These are phyloP conservation scores for Emydoidea blandingii DNA, from an alignment of 2,797 vertebrate genomes.

Conservation along the genomic window DNA sequence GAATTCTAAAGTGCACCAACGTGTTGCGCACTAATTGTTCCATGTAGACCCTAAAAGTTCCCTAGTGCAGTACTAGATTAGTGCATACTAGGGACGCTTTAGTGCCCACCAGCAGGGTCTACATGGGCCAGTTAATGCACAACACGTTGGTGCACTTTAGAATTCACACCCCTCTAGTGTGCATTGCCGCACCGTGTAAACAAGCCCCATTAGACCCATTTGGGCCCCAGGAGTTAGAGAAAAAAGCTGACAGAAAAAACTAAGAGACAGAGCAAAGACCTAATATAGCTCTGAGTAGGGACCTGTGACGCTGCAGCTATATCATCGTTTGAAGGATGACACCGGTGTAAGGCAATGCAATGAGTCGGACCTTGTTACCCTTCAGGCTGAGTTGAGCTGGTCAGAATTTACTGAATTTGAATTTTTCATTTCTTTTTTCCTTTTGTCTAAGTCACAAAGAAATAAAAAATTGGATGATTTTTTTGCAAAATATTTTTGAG, in stretches of 20 bases:
- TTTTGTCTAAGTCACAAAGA: background rate
- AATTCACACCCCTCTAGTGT: background rate
- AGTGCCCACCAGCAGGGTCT: background rate
- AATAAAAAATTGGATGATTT: background rate
- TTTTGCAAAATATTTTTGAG: background rate
- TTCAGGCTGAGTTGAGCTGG: background rate
- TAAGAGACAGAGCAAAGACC: accelerated
- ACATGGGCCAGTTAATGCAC: background rate
- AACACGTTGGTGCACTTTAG: background rate
- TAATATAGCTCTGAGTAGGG: background rate
- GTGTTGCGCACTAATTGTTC: too few relatives aligned
- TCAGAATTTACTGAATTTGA: background rate
- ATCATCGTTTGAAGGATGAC: background rate
- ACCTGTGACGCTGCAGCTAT: background rate
- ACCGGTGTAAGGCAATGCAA: background rate
- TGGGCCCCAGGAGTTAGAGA: background rate
- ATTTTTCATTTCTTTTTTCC: background rate
- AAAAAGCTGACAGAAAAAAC: background rate
- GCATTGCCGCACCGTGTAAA: background rate
- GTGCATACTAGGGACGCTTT: background rate
- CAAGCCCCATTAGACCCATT: background rate
- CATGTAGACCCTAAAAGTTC: too few relatives aligned
- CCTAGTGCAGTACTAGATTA: background rate
- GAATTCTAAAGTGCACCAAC: too few relatives aligned
- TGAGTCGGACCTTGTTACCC: background rate